Percentiles rank a stretch among this genome's conserved stretches.
Evolutionary conservation across 1,140 invertebrate genomes (phyloP).

Genomic region (Dolichoris vasculosae): DNA sequence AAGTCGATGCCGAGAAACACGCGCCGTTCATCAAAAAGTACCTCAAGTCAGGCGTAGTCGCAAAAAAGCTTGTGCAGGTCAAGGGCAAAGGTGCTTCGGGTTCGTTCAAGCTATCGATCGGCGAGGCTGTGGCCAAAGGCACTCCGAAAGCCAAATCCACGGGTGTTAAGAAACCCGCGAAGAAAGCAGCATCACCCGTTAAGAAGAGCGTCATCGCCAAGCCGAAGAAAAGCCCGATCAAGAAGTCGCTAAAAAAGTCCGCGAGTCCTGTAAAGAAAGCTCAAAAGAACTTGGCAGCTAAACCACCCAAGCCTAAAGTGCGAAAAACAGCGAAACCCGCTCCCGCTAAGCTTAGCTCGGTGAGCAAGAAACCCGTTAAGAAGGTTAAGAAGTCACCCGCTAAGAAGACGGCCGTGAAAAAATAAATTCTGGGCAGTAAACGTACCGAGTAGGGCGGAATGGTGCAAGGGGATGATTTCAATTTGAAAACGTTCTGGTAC

Average conservation of each 20-base stretch:
- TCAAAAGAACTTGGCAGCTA: background rate
- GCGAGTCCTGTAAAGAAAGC: conserved; percentile 4
- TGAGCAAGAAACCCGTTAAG: background rate
- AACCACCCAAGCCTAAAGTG: conserved; percentile 6
- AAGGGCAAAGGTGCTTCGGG: conserved; percentile 79
- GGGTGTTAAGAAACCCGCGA: background rate
- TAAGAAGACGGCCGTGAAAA: conserved; percentile 26
- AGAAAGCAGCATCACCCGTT: background rate
- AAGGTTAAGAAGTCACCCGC: conserved; percentile 14
- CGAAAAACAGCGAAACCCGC: background rate
- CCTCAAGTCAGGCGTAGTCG: conserved; percentile 75
- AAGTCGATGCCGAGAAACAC: conserved; percentile 77
- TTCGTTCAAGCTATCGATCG: conserved; percentile 74
- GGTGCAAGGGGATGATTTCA: background rate
- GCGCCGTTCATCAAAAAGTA: conserved; percentile 78
- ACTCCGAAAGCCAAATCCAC: background rate
- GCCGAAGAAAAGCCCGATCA: background rate
- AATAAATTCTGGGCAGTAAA: background rate
- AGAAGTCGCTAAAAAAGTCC: conserved; percentile 26
- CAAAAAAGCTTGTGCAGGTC: conserved; percentile 76
- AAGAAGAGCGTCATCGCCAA: background rate
- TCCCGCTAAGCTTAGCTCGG: too few species aligned
- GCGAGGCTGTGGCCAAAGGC: background rate
- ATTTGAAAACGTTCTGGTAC: background rate
- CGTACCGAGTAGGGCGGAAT: background rate